A percentile compares a stretch with the other conserved stretches of the same genome.
Conservation (phyloP, 2,113 vertebrate genomes). For the Amphiprion percula region DNA sequence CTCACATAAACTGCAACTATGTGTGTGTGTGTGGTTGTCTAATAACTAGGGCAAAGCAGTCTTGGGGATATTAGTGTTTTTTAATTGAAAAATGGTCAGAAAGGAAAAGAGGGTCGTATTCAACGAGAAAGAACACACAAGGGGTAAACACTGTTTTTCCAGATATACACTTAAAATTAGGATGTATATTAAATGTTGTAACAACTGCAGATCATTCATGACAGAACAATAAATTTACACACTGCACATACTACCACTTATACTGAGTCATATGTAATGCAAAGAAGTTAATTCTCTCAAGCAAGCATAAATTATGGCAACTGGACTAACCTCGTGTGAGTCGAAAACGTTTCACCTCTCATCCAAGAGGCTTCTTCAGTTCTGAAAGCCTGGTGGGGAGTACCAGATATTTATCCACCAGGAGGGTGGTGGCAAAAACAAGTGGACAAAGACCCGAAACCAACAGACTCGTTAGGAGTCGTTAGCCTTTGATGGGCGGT, state of each 20-base stretch:
- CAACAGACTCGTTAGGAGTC: too few species aligned
- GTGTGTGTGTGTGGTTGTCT: constrained; percentile 21
- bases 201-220: background rate
- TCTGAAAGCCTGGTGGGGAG: too few species aligned
- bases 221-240: background rate
- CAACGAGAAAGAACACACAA: constrained; percentile 19
- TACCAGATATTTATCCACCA: too few species aligned
- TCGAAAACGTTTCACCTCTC: too few species aligned
- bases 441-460: too few species aligned
- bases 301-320: too few species aligned
- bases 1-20: constrained; percentile 48
- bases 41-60: constrained; percentile 73
- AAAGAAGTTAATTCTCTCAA: too few species aligned
- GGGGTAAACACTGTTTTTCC: constrained; percentile 31
- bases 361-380: too few species aligned
- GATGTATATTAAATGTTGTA: background rate
- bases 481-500: too few species aligned
- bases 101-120: constrained; percentile 48
- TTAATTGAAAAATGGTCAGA: constrained; percentile 73
- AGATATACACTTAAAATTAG: constrained; percentile 19
- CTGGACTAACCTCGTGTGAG: too few species aligned
- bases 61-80: constrained; percentile 75
- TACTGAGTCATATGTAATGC: too few species aligned
- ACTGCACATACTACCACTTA: background rate
- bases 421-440: too few species aligned